Conservation (phyloP, 2,797 vertebrate genomes). For the Sus cebifrons region DNA sequence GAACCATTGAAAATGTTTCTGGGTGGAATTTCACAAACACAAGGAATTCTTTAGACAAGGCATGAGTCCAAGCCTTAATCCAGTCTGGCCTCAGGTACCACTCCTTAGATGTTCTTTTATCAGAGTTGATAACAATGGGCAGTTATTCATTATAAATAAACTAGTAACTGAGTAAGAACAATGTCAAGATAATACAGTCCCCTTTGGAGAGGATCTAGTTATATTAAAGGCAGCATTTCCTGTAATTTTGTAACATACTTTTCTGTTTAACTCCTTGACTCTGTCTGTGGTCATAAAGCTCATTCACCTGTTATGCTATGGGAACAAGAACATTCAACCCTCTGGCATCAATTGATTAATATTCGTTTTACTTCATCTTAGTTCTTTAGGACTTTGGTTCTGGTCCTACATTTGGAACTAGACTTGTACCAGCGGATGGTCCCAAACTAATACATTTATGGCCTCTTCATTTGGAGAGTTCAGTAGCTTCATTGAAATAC, state of each 20-base stretch:
- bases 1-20: conserved; percentile 70
- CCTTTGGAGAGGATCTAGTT: not conserved
- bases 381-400: conserved; percentile 64
- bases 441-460: not conserved
- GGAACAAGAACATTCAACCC: conserved; percentile 39
- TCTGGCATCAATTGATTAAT: conserved; percentile 66
- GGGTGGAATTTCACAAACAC: conserved; percentile 73
- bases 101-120: conserved; percentile 72
- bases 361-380: conserved; percentile 29
- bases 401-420: conserved; percentile 1
- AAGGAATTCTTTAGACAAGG: conserved; percentile 72
- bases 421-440: not conserved
- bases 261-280: conserved; percentile 67
- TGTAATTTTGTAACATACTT: conserved; percentile 65
- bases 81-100: conserved; percentile 50
- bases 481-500: conserved; percentile 60
- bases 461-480: not conserved
- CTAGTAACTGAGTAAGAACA: conserved; percentile 37
- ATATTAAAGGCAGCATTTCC: not conserved
- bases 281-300: conserved; percentile 34
- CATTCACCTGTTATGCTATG: conserved; percentile 31
- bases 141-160: conserved; percentile 73
- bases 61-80: conserved; percentile 67
- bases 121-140: conserved; percentile 62
- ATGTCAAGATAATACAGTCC: conserved; percentile 34